A percentile compares a stretch with the other conserved stretches of the same genome.
Conservation (phyloP, 2,888 invertebrate genomes). For the Cephus sareptanus region DNA sequence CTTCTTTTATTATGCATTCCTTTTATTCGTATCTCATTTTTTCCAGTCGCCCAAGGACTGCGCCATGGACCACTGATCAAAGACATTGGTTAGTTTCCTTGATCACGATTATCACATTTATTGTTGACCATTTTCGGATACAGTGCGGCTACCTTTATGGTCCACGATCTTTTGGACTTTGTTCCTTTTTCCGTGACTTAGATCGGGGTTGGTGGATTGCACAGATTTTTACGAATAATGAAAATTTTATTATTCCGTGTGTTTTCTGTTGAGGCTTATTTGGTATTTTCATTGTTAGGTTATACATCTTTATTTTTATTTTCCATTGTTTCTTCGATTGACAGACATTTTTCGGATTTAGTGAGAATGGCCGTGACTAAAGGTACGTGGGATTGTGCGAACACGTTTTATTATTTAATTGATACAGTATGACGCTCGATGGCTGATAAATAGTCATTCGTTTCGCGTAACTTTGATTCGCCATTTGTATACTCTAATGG, state of each 20-base stretch:
- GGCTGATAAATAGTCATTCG: not conserved
- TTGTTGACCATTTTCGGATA: not conserved
- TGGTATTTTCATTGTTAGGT: not conserved
- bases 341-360: not conserved
- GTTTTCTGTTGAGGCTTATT: not conserved
- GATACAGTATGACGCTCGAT: not conserved
- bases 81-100: not conserved
- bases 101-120: not conserved
- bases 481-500: not conserved
- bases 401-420: not conserved
- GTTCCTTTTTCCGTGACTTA: not conserved
- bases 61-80: not conserved
- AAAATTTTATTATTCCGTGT: not conserved
- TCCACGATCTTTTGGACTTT: not conserved
- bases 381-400: not conserved
- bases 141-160: not conserved
- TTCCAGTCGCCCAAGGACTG: not conserved
- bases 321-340: not conserved
- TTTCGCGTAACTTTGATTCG: not conserved
- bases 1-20: not conserved
- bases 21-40: not conserved
- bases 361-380: not conserved
- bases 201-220: not conserved
- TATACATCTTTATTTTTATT: too few species aligned
- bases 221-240: not conserved